A percentile compares a stretch with the other conserved stretches of the same genome.
Evolutionary conservation across 2,888 invertebrate species (phyloP).

Genomic region (Pediacus dermestoides): DNA sequence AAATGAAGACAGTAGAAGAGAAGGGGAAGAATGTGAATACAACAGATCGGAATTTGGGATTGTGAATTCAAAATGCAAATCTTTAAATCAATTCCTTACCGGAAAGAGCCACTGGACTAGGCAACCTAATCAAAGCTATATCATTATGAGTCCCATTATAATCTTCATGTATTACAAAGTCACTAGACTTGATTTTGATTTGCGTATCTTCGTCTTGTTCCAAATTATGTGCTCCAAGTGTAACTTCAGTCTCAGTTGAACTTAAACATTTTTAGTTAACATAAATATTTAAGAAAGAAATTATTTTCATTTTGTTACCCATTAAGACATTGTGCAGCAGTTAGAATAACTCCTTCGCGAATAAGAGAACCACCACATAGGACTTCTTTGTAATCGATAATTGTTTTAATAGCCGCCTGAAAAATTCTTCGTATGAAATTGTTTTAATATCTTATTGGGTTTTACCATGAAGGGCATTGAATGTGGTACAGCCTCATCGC

Average conservation of each 20-base stretch:
- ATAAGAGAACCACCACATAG: slow-evolving; percentile 35
- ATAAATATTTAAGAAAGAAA: slow-evolving; percentile 2
- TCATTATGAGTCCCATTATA: slow-evolving; percentile 47
- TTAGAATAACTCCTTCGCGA: slow-evolving; percentile 23
- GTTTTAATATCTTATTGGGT: no score
- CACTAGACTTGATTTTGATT: slow-evolving; percentile 29
- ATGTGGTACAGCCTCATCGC: slow-evolving; percentile 30
- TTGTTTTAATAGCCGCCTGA: slow-evolving; percentile 10
- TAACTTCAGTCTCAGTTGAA: slow-evolving; percentile 19
- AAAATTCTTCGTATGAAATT: no score
- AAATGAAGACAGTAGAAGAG: no score
- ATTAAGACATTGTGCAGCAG: slow-evolving; percentile 35
- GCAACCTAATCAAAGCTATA: slow-evolving; percentile 50
- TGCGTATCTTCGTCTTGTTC: slow-evolving; percentile 37
- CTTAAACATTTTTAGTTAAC: neutral
- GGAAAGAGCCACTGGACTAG: slow-evolving; percentile 42
- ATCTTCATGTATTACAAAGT: slow-evolving; percentile 44
- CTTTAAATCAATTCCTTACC: slow-evolving; percentile 31
- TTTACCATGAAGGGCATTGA: slow-evolving; percentile 33
- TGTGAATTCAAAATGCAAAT: slow-evolving; percentile 4
- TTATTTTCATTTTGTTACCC: slow-evolving; percentile 14
- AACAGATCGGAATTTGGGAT: no score
- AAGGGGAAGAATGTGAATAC: no score
- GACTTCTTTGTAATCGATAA: slow-evolving; percentile 16
- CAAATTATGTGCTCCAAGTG: slow-evolving; percentile 38